Evolutionary conservation across 1,140 invertebrate species (phyloP).

Genomic region (Drosophila willistoni): DNA sequence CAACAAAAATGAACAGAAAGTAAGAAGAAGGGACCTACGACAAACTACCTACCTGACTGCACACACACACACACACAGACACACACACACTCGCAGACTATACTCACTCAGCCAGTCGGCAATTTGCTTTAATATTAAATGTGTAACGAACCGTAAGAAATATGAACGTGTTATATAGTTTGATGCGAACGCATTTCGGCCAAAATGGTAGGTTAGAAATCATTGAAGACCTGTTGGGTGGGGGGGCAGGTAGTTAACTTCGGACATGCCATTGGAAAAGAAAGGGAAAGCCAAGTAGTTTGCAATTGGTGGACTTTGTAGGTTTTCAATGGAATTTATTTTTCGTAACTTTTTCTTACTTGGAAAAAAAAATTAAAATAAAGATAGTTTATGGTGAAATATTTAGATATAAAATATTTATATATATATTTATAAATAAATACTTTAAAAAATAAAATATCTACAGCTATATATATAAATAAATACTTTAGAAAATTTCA

Average conservation of each 20-base stretch:
- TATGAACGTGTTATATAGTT: slow-evolving; percentile 77
- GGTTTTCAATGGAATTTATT: slow-evolving; percentile 28
- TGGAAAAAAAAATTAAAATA: too few species aligned
- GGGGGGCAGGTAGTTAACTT: slow-evolving; percentile 26
- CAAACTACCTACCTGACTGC: slow-evolving; percentile 61
- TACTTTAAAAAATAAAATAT: too few species aligned
- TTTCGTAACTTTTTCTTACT: slow-evolving; percentile 15
- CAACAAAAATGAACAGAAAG: slow-evolving; percentile 28
- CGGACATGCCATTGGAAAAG: slow-evolving; percentile 56
- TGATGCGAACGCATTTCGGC: slow-evolving; percentile 71
- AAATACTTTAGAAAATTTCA: too few species aligned
- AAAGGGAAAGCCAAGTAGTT: slow-evolving; percentile 16
- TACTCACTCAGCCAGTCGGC: slow-evolving; percentile 48
- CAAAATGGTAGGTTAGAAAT: slow-evolving; percentile 49
- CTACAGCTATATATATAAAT: too few species aligned
- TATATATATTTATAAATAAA: too few species aligned
- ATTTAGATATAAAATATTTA: too few species aligned
- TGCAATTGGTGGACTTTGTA: slow-evolving; percentile 41
- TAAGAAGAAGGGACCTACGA: slow-evolving; percentile 51
- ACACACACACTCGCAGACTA: slow-evolving; percentile 16
- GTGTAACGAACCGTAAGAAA: slow-evolving; percentile 78
- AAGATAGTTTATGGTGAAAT: too few species aligned
- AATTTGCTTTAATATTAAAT: slow-evolving; percentile 82
- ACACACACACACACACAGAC: slow-evolving; percentile 20
- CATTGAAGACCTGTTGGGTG: slow-evolving; percentile 33